A percentile compares a stretch with the other conserved stretches of the same genome.
phyloP scores from a whole-genome alignment of 2,113 vertebrate genomes.

The Lonchura striata region DNA sequence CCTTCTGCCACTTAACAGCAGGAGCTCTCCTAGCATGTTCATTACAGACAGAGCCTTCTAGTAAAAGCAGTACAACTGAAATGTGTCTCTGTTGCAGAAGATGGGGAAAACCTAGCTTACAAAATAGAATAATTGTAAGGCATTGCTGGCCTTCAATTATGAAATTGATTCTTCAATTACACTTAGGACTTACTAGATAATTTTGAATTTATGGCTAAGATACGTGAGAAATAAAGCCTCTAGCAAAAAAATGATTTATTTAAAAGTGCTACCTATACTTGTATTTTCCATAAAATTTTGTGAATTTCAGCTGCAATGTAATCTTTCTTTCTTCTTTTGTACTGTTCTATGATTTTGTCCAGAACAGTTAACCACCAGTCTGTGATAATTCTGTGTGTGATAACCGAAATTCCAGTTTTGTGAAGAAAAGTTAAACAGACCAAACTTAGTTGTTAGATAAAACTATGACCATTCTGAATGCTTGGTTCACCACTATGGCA shows the following conservation, averaged over 20 bases:
- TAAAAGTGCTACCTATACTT: not conserved
- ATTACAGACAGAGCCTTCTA: not conserved
- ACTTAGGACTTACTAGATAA: not conserved
- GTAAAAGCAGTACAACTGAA: not conserved
- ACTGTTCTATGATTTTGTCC: conserved; percentile 78
- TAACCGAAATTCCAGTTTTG: conserved; percentile 73
- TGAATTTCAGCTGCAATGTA: conserved; percentile 61
- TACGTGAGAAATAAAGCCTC: not conserved
- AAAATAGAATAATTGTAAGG: not conserved
- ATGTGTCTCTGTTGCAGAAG: not conserved
- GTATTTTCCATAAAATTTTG: conserved; percentile 35
- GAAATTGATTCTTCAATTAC: not conserved
- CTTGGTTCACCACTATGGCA: conserved; percentile 73
- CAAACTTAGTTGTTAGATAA: conserved; percentile 78
- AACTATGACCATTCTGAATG: conserved; percentile 70
- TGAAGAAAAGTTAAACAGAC: conserved; percentile 79
- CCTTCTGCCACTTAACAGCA: not conserved
- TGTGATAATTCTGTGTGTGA: conserved; percentile 65
- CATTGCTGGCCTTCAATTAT: not conserved
- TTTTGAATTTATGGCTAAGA: not conserved
- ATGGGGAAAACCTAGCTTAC: not conserved
- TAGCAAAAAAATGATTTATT: not conserved
- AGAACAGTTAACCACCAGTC: conserved; percentile 74
- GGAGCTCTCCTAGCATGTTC: not conserved
- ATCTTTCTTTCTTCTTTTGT: conserved; percentile 70